These are phyloP conservation scores for Dromas ardeola DNA, from an alignment of 2,113 vertebrate genomes.

Conservation along the genomic window DNA sequence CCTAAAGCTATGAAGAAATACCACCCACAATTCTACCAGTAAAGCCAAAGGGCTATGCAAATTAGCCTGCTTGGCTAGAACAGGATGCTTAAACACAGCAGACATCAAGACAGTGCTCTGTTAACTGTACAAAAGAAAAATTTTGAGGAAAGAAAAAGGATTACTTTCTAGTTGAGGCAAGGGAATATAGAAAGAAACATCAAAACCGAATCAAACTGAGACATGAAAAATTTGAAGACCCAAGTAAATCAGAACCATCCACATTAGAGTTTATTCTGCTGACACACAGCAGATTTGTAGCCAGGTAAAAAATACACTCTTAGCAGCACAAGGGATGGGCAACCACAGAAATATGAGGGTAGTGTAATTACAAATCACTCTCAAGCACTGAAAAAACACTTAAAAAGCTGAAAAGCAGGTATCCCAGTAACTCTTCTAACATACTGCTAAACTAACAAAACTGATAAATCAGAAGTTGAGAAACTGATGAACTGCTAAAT, in stretches of 20 bases:
- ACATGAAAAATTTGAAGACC: background rate
- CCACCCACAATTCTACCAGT: background rate
- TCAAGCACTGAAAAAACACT: background rate
- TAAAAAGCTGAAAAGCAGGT: background rate
- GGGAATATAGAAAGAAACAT: background rate
- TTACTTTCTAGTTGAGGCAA: background rate
- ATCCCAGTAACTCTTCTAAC: background rate
- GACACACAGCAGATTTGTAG: background rate
- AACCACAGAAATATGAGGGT: background rate
- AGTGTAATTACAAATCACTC: background rate
- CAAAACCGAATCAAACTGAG: background rate
- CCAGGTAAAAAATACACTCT: background rate
- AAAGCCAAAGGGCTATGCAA: background rate
- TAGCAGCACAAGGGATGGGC: background rate
- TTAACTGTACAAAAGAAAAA: background rate
- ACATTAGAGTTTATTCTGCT: background rate
- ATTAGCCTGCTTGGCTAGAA: background rate
- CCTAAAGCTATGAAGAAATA: background rate
- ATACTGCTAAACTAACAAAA: background rate
- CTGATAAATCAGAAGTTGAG: background rate
- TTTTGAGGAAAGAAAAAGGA: background rate
- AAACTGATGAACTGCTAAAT: background rate
- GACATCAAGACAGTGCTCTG: background rate
- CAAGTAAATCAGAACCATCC: background rate
- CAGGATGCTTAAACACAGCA: background rate